Base-by-base conservation (phyloP, 2,888 invertebrate species). In the Cacoxenus indagator region DNA sequence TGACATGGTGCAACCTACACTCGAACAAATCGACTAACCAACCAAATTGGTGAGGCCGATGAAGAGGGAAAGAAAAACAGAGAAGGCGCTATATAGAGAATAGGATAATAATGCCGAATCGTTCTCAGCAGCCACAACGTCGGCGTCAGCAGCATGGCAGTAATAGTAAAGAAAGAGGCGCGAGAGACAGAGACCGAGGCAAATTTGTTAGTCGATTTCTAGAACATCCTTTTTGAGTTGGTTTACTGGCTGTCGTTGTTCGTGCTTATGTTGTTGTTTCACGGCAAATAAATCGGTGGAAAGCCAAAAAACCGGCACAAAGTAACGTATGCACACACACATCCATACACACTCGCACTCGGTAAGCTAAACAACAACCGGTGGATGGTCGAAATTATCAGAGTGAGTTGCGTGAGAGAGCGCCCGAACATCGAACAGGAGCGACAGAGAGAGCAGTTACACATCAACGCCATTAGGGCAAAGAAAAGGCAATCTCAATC, bases 311-410 rank as follows among this genome's bases (percentile, higher is more conserved):
- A 76, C 77, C 77, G 78, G 78, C 76, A 78, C 76, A 72, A 77
- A 78, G 80, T 82, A 82, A 82, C 80, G 80, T 80, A 80, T 78
- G 81, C 82, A 75, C 67, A 64, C 59, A 54, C 66, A 61, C 54
- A 67, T 29, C 29, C 31, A 64, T 48, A 48, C 43, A 8, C 0
- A 37, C 14, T 48, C 29, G 29, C 64, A 64, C 1, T 8, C 37
- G n/a, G 48, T 1, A 70, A 69, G 62, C 72, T 67, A 67, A 61
- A 27, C n/a, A 9, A 72, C 68, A 73, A 77, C 69, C 70, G 74
- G 76, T 74, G 73, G 70, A 71, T 65, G 45, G 1, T 14, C 75
- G 81, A 76, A 78, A 68, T 73, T 80, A 82, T 80, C 82, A 80
- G 76, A 76, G 75, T 45, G 64, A 68, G 67, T 51, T 45, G 66